Base-by-base conservation (phyloP, 1,140 invertebrate species). In the Idris sp. region DNA sequence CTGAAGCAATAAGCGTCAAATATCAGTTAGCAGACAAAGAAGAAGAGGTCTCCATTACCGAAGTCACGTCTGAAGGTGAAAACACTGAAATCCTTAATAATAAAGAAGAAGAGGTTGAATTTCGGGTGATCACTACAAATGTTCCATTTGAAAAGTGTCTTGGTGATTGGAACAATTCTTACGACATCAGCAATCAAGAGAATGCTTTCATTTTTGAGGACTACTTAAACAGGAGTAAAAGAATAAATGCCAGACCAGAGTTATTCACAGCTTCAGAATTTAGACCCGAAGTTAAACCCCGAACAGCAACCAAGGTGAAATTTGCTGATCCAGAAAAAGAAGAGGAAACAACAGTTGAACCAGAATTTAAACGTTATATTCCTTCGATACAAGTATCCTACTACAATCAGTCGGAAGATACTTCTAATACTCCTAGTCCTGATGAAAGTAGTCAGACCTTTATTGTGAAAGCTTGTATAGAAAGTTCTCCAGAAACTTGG, bases 41-140 rank as follows among this genome's bases (percentile, higher is more conserved):
- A 0, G 43, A 67, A 4, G 56, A 53, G 22, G 5, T 58, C 16
- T 49, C 61, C 25, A 53, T 67, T n/a, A 53, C 40, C 2, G 62
- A 76, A 51, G 15, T 74, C 10, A 7, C 25, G 31, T 4, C 9
- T 0, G 36, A 46, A 6, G 11, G 18, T 30, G 2, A 9, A 30
- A 9, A 30, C 28, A 30, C 9, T 9, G 28, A 9, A 9, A 9
- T 4, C 22, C 5, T 13, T 0, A 9, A 35, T 18, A 6, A 18
- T 41, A 19, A 33, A 25, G 43, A 78, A 5, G 59, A 73, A 6
- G 74, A 76, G 0, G 73, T 82, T 7, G 81, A 78, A 16, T 87
- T 87, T 51, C 77, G 83, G 2, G 79, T 87, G 0, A 86, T 84
- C 0, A 87, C 85, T 0, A 86, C 85, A 0, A 82, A 81, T 30